Base-by-base conservation (phyloP, 2,797 vertebrate genomes). In the Microhierax caerulescens region DNA sequence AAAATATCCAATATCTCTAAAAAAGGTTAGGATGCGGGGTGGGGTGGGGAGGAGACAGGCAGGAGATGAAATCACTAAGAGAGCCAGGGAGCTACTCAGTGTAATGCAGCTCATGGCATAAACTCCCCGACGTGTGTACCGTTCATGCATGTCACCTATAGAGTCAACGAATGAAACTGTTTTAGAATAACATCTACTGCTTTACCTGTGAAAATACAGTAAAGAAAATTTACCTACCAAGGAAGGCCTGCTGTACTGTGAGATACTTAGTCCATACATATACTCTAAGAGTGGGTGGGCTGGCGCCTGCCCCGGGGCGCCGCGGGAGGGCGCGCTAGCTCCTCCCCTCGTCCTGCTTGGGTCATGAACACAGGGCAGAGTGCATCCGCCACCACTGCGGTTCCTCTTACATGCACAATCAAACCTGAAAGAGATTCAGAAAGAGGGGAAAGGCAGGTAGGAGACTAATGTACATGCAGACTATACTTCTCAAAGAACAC, bases 341-440 rank as follows among this genome's bases (percentile, higher is more conserved):
- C 91, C 94, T 97, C 90, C 96, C 95, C 86, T 94, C 93, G 83
- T 95, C 88, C 96, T 90, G 95, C 95, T 94, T 5, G 92, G 92
- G 84, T 94, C 88, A 92, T 92, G 95, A 95, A 95, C n/a, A 92
- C 67, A 93, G 90, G 96, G 96, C 96, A 97, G 95, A 97, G 94
- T 32, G 94, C 96, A 94, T 93, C 94, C 80, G 67, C 96, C 95
- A 97, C 95, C 96, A 94, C 95, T 94, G 56, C 90, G 89, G 96
- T 56, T 96, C 96, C 96, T 96, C 96, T 96, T 91, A 97, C 85
- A 96, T 96, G 96, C 96, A 96, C 96, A 97, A 93, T 7, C 95
- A 97, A 89, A 97, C 95, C 96, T 97, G 96, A 96, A 97, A 97
- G 94, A 97, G 96, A 97, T 96, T 95, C 96, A 97, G 96, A 97